Base-by-base conservation (phyloP, 2,113 vertebrate species). In the Oophaga pumilio region DNA sequence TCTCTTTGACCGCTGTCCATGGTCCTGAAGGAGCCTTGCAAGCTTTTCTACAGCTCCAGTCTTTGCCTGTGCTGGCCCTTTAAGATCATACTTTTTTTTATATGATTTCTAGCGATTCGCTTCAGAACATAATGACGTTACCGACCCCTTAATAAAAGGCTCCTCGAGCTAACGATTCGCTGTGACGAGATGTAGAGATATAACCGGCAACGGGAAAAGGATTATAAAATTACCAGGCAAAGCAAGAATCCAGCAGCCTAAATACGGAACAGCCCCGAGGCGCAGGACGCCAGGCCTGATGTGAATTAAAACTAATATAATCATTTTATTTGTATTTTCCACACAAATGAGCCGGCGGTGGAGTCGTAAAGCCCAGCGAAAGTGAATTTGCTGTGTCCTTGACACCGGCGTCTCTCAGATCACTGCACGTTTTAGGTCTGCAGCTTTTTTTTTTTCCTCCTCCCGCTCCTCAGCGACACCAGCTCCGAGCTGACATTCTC, bases 271-370 rank as follows among this genome's bases (percentile, higher is more conserved):
- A 79, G 62, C 76, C 74, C 76, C 14, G 14, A 77, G 84, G 84
- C 73, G 50, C 49, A 57, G 60, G 9, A 43, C 33, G 57, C 60
- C 43, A 53, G 79, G 85, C 74, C 74, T 77, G 26, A 85, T 86
- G 43, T 79, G 76, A 66, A 86, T 86, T 79, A 66, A 79, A 86
- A 86, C 60, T 66, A 86, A 86, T 86, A 68, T 79, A 77, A 79
- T 86, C 85, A 68, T 79, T 86, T 86, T 69, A 86, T 86, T 78
- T 79, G 76, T 86, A 69, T 86, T 86, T 68, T 79, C 73, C 76
- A 64, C 74, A 78, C 85, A 86, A 76, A 86, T 79, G 76, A 86
- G 57, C 49, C 15, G 26, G 59, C 59, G 24, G 43, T 71, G 57
- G 82, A 59, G 82, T 74, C 82, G 53, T 84, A 73, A 84, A 84